Base-by-base conservation (phyloP, 2,797 vertebrate species). In the Sylvilagus floridanus region DNA sequence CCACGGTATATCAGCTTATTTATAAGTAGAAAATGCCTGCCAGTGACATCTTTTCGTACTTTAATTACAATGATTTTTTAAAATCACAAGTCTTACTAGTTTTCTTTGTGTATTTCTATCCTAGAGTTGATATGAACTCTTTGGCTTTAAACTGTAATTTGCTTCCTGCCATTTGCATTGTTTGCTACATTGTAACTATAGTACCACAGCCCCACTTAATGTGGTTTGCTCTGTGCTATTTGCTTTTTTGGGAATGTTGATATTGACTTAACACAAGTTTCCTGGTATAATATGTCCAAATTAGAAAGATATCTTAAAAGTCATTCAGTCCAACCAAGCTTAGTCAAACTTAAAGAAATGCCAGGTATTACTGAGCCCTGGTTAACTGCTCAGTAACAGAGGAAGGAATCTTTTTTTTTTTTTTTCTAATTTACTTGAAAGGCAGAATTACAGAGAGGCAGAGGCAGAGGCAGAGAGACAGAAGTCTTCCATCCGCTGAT, bases 61-160 rank as follows among this genome's bases (percentile, higher is more conserved):
- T 86, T 75, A 75, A 82, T 90, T 92, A 78, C 50, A 35, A 69
- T 57, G 76, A 63, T 28, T 21, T 78, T 76, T 95, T 93, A 47
- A 35, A 37, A 63, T 86, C 88, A 77, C 1, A 52, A n/a, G 52
- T 86, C 60, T 94, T 94, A 50, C 75, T 85, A 10, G 5, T 82
- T 92, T 78, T 85, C 68, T 78, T 84, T 26, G 73, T 68, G 28
- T 17, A 50, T 60, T 92, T 95, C 69, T 97, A 9, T 69, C 71
- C 24, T 93, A 82, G 90, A 90, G 71, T 76, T 63, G 72, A 72
- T 78, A 81, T 50, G 69, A 84, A 84, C 37, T 91, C 11, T n/a
- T 95, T 86, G 22, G 8, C 7, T 73, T 90, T 90, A 68, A 68
- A 63, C 35, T 90, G 26, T 82, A 78, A 77, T 62, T 84, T 77